A percentile compares a stretch with the other conserved stretches of the same genome.
Conservation (phyloP, 2,113 vertebrate genomes). For the Dascyllus trimaculatus region DNA sequence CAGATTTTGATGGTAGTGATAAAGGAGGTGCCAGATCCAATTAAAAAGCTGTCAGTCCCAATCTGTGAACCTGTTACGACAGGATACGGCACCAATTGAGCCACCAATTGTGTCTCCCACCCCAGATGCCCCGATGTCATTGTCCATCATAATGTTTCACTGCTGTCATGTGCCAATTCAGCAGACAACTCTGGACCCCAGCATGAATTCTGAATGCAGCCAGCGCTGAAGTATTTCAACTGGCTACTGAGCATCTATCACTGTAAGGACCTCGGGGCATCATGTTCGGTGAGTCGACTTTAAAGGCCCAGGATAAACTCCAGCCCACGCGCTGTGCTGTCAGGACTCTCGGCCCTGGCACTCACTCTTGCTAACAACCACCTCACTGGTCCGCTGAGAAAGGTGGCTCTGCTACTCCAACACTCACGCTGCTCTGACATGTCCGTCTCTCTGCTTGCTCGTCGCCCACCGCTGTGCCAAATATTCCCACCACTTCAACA, state of each 20-base stretch:
- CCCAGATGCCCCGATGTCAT: too few relatives aligned
- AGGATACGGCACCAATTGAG: too few relatives aligned
- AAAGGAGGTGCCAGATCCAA: too few relatives aligned
- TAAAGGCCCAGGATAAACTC: slow-evolving; percentile 21
- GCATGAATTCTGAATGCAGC: not conserved
- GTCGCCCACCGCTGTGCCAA: slow-evolving; percentile 4
- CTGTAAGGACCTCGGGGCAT: not conserved
- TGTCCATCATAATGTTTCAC: too few relatives aligned
- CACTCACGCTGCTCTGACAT: not conserved
- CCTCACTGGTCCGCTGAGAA: slow-evolving; percentile 15
- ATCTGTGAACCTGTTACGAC: too few relatives aligned
- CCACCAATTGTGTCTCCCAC: too few relatives aligned
- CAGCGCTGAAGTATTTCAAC: slow-evolving; percentile 18
- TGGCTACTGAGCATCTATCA: slow-evolving; percentile 27
- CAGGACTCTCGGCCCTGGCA: slow-evolving; percentile 12
- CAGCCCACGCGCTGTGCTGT: slow-evolving; percentile 20
- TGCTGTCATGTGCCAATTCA: too few relatives aligned
- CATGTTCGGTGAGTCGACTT: not conserved
- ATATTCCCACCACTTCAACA: slow-evolving; percentile 13
- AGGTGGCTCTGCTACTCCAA: slow-evolving; percentile 19
- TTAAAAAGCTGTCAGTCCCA: too few relatives aligned
- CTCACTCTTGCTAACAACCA: slow-evolving; percentile 45
- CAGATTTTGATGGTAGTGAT: too few relatives aligned
- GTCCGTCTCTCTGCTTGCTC: not conserved
- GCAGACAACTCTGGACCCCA: too few relatives aligned